Conservation (phyloP, 2,113 vertebrate genomes). For the Syngnathus floridae region DNA sequence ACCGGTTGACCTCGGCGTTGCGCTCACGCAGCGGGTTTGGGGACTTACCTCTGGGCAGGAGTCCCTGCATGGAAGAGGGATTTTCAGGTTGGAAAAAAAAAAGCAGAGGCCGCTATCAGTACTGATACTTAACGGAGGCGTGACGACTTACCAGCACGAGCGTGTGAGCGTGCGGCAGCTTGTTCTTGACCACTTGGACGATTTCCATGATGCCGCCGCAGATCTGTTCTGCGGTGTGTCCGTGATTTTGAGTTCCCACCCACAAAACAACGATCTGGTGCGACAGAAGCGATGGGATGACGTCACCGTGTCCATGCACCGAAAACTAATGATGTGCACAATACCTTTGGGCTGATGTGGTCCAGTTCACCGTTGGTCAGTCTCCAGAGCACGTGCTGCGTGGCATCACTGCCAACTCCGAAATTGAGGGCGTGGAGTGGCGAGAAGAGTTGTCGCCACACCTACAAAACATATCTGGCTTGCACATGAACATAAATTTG, state of each 20-base stretch:
- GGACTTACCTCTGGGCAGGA: constrained; percentile 80
- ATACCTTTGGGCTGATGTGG: constrained; percentile 85
- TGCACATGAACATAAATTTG: background rate
- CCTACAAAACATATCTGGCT: constrained; percentile 51
- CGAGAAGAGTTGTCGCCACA: constrained; percentile 86
- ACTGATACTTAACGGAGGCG: no score
- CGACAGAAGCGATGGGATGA: constrained; percentile 19
- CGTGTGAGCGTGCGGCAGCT: constrained; percentile 76
- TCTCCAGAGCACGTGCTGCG: constrained; percentile 87
- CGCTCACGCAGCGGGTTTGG: constrained; percentile 80
- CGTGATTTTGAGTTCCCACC: constrained; percentile 86
- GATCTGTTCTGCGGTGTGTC: constrained; percentile 79
- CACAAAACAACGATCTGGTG: constrained; percentile 83
- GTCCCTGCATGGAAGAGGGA: constrained; percentile 62
- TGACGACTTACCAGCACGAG: constrained; percentile 76
- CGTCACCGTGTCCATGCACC: background rate
- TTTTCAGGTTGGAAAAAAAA: no score
- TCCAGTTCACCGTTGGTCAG: constrained; percentile 83
- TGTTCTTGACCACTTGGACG: constrained; percentile 75
- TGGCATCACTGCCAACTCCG: constrained; percentile 81
- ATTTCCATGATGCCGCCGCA: constrained; percentile 79
- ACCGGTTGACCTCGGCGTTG: constrained; percentile 74
- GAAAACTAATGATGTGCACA: background rate
- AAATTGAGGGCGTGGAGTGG: constrained; percentile 88
- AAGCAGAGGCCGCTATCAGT: no score